Evolutionary conservation across 2,113 vertebrate species (phyloP).

Genomic region (Athene noctua): DNA sequence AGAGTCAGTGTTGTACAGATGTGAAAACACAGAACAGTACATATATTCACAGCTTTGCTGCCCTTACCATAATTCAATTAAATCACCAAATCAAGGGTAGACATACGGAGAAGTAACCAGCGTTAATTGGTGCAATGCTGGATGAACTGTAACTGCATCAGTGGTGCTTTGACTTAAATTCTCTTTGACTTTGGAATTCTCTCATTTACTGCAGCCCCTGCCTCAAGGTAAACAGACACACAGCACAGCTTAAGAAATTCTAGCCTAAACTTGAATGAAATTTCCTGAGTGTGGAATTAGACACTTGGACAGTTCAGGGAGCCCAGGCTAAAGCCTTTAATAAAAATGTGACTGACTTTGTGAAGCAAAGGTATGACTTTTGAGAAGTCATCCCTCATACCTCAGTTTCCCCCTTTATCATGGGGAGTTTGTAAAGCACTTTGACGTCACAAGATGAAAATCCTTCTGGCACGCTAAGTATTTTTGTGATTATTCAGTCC

Average conservation of each 20-base stretch:
- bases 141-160: not conserved
- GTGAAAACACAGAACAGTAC: not conserved
- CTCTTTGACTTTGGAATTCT: not conserved
- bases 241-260: not conserved
- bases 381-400: not conserved
- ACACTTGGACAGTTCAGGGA: not conserved
- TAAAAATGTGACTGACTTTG: not conserved
- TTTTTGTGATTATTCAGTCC: not conserved
- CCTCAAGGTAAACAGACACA: not conserved
- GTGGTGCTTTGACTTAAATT: not conserved
- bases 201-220: not conserved
- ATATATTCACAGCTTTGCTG: not conserved
- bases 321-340: not conserved
- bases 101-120: not conserved
- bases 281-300: not conserved
- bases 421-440: not conserved
- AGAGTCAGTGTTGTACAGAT: not conserved
- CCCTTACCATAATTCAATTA: not conserved
- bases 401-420: not conserved
- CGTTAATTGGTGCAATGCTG: not conserved
- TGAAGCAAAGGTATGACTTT: not conserved
- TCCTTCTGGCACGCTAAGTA: not conserved
- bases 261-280: not conserved
- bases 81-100: not conserved
- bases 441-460: not conserved